Evolutionary conservation across 1,140 invertebrate genomes (phyloP), one percentile per base, ranked within the genome.

Genomic region (Cydia pomonella): DNA sequence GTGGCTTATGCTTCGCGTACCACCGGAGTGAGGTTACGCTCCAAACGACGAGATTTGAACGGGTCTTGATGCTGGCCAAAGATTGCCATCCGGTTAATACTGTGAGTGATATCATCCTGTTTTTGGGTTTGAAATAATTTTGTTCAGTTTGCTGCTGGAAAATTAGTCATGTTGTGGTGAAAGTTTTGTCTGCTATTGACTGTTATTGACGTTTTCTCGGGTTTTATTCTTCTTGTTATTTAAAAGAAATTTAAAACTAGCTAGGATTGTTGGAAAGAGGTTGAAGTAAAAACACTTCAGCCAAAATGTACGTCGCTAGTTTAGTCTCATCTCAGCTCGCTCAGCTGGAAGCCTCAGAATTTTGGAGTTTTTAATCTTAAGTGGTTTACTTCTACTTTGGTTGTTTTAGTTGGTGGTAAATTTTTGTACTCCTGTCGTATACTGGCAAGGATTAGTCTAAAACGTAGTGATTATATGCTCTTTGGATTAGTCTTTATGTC

Each of bases 1-100:
- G 72, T 33, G 44, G 71, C 53, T 59, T 59, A 16, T 77, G 79
- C 62, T 87, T 89, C 9, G 85, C 81, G 63, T 87, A 89, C 27
- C 73, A 75, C 23, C 88, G 79, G 41, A 75, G 44, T 66, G 79
- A 79, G 0, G 74, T 53, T 44, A 80, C 77, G 18, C 23, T 79
- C 33, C 41, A 18, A 6, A 18, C 10, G 4, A 76, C 77, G 41
- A 80, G 29, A 50, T 75, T 69, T 25, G 76, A 82, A 0, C 74
- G 74, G n/a, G 62, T 59, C 64, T 50, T 75, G n/a, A 81, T 6
- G 9, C 64, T 38, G 29, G 27, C 18, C 16, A 25, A 33, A 27
- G 7, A 38, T 69, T 69, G 64, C 29, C 29, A 9, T 3, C 63
- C 27, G 16, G 29, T n/a, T 66, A 33, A 73, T 72, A 76, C 81